Percentiles rank a stretch among this genome's conserved stretches.
Conservation (phyloP, 2,113 vertebrate species). For the Tachuris rubrigastra region DNA sequence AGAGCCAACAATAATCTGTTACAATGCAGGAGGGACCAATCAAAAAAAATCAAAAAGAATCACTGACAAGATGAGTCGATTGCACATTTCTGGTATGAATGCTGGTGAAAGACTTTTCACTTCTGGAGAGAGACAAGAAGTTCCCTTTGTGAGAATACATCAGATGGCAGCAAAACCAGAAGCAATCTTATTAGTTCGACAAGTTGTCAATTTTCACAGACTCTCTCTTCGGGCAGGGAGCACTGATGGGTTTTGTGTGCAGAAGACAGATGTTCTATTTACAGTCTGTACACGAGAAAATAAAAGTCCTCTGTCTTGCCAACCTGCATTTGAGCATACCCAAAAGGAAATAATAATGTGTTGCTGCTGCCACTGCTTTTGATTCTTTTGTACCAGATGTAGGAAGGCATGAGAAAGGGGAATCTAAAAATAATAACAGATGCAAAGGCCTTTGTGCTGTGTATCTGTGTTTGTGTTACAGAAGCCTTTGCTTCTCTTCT, state of each 20-base stretch:
- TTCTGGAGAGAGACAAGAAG: background rate
- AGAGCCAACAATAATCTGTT: background rate
- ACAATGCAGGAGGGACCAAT: background rate
- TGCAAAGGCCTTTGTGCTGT: background rate
- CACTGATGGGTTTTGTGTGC: constrained; percentile 1
- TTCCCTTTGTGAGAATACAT: background rate
- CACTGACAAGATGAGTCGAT: background rate
- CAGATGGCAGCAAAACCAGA: constrained; percentile 2
- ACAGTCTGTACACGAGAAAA: background rate
- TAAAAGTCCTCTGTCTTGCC: constrained; percentile 3
- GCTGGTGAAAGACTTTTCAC: background rate
- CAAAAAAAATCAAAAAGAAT: background rate
- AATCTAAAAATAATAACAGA: constrained; percentile 5
- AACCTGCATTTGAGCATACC: background rate
- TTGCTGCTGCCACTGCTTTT: background rate
- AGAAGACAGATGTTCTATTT: constrained; percentile 45
- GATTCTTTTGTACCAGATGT: background rate
- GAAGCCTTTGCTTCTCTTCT: background rate
- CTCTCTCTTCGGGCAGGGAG: background rate
- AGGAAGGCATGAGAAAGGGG: background rate
- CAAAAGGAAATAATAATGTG: background rate
- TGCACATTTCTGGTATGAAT: background rate
- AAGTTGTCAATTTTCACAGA: constrained; percentile 30
- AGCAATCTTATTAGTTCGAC: background rate
- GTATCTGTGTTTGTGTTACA: background rate